Evolutionary conservation across 2,113 vertebrate genomes (phyloP).

Genomic region (Brachyhypopomus occidentalis): DNA sequence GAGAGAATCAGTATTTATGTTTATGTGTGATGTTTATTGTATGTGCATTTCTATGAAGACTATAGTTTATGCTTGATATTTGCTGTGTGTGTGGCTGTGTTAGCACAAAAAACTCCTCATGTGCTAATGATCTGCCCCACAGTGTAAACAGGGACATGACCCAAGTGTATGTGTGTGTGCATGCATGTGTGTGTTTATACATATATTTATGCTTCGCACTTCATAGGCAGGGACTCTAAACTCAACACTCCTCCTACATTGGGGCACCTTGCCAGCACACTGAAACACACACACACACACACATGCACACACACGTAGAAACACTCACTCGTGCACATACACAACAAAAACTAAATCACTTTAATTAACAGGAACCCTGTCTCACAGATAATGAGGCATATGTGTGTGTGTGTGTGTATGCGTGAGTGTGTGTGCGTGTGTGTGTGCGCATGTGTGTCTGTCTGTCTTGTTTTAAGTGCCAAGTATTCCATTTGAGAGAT

Average conservation of each 20-base stretch:
- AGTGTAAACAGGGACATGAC: too few relatives aligned
- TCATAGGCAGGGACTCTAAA: conserved; percentile 26
- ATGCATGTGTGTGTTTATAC: background rate
- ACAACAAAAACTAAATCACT: conserved; percentile 24
- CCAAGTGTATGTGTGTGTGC: conserved; percentile 32
- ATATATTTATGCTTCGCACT: conserved; percentile 14
- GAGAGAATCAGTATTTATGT: too few relatives aligned
- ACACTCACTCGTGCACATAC: conserved; percentile 26
- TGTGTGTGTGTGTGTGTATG: conserved; percentile 8
- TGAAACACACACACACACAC: conserved; percentile 23
- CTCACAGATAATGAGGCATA: conserved; percentile 32
- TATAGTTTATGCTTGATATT: too few relatives aligned
- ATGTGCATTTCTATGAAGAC: too few relatives aligned
- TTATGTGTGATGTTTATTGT: too few relatives aligned
- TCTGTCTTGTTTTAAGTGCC: conserved; percentile 57
- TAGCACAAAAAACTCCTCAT: too few relatives aligned
- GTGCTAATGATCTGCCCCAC: too few relatives aligned
- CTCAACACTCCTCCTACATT: conserved; percentile 19
- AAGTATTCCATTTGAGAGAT: conserved; percentile 33
- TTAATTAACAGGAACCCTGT: conserved; percentile 36
- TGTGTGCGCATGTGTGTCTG: background rate
- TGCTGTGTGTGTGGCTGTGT: conserved; percentile 11
- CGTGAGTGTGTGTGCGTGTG: background rate
- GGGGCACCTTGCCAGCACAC: conserved; percentile 9
- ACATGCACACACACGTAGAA: conserved; percentile 4